A percentile compares a stretch with the other conserved stretches of the same genome.
These are phyloP conservation scores for Hipparchia semele DNA, from an alignment of 2,888 invertebrate genomes.

Conservation along the genomic window DNA sequence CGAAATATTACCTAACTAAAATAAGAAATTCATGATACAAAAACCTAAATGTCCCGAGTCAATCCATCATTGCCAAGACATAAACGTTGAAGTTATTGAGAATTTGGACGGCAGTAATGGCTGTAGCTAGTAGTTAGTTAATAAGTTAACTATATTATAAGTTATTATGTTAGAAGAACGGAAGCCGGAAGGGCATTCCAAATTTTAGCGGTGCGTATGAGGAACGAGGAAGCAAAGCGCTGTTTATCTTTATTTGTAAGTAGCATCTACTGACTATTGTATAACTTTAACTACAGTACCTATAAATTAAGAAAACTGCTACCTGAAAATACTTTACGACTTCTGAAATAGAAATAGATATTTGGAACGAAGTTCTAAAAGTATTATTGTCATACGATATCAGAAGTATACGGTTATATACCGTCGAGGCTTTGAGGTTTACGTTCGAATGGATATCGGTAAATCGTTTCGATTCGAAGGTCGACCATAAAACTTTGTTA, in stretches of 20 bases:
- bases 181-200: too few species aligned
- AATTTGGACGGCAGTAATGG: background rate
- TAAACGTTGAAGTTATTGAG: background rate
- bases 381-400: constrained; percentile 7
- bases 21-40: background rate
- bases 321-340: background rate
- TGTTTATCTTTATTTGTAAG: too few species aligned
- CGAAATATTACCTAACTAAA: background rate
- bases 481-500: constrained; percentile 67
- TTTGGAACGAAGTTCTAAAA: constrained; percentile 11
- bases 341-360: constrained; percentile 1
- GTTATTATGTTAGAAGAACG: too few species aligned
- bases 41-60: too few species aligned
- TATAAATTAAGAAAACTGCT: background rate
- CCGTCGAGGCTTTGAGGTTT: constrained; percentile 20
- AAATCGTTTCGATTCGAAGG: constrained; percentile 48
- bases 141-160: too few species aligned
- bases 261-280: too few species aligned
- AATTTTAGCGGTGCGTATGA: too few species aligned
- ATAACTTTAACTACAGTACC: background rate
- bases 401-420: constrained; percentile 30
- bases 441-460: constrained; percentile 36
- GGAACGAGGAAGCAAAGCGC: too few species aligned
- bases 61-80: too few species aligned
- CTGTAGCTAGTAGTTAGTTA: too few species aligned